Evolutionary conservation across 2,113 vertebrate species (phyloP).

Genomic region (Cynoglossus semilaevis): DNA sequence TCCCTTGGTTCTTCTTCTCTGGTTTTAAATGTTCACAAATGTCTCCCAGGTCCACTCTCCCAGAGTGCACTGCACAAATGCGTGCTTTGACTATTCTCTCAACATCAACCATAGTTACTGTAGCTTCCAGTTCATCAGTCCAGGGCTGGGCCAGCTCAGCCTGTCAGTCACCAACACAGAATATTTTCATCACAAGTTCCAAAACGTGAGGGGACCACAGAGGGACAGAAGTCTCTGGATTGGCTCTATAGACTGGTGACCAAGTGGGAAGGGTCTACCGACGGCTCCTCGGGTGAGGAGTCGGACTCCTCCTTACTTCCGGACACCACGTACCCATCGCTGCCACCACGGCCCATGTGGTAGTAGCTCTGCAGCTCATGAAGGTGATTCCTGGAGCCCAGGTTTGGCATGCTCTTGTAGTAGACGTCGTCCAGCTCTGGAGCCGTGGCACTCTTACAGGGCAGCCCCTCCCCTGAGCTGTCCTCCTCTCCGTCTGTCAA

Average conservation of each 20-base stretch:
- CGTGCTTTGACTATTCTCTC: conserved; percentile 24
- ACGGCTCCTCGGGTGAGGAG: conserved; percentile 82
- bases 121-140: conserved; percentile 46
- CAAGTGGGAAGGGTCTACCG: conserved; percentile 90
- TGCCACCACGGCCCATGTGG: conserved; percentile 95
- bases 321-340: conserved; percentile 93
- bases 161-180: conserved; percentile 60
- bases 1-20: conserved; percentile 29
- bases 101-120: conserved; percentile 29
- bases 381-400: conserved; percentile 91
- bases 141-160: conserved; percentile 44
- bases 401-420: conserved; percentile 99
- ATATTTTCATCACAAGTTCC: conserved; percentile 51
- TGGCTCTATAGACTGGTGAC: conserved; percentile 96
- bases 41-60: conserved; percentile 29
- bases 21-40: conserved; percentile 39
- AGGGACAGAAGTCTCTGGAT: conserved; percentile 57
- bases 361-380: conserved; percentile 96
- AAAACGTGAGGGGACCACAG: conserved; percentile 42
- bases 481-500: conserved; percentile 81
- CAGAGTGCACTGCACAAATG: conserved; percentile 43
- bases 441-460: conserved; percentile 81
- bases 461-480: conserved; percentile 78
- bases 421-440: conserved; percentile 89
- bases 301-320: conserved; percentile 89